Base-by-base conservation (phyloP, 2,797 vertebrate species). In the Alauda arvensis region DNA sequence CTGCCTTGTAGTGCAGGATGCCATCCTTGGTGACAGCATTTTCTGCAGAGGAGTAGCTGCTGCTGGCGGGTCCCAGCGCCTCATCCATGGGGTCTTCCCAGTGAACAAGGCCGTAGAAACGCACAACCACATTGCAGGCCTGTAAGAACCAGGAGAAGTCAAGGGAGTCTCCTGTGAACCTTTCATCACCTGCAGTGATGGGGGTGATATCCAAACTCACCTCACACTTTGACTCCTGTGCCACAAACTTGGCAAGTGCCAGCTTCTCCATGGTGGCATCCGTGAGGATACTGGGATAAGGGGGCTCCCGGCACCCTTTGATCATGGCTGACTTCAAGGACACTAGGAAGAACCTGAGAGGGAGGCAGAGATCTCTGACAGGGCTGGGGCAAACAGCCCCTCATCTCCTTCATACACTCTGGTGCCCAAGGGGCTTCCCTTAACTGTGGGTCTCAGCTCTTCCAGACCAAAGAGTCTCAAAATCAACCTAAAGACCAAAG, bases 211-310 rank as follows among this genome's bases (percentile, higher is more conserved):
- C 2, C 68, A 56, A 37, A 31, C 95, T 91, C 95, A 99, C 99
- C 98, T 99, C 99, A 28, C 98, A 98, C 46, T 98, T 97, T 37
- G 98, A 98, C 91, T 99, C 99, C 93, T 99, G 99, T 11, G 99
- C 98, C 88, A 99, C 98, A 34, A 99, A 99, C 88, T 99, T 99
- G 16, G 97, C 98, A 28, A 99, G 97, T 4, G 99, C 97, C 88
- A 99, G 97, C 94, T 98, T 99, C 96, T 99, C 99, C 99, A 99
- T 99, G 59, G 99, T 99, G 94, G 99, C 99, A 3, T 99, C 99
- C 0, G 98, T 99, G 87, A 99, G 97, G 79, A 99, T 83, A 37
- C 98, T 97, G 53, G 99, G 99, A 90, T 99, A 99, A 0, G 99
- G 99, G 2, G 98, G 98, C 87, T 99, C 99, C 43, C 98, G 97